phyloP scores from a whole-genome alignment of 2,113 vertebrate genomes.

The Phalacrocorax aristotelis region DNA sequence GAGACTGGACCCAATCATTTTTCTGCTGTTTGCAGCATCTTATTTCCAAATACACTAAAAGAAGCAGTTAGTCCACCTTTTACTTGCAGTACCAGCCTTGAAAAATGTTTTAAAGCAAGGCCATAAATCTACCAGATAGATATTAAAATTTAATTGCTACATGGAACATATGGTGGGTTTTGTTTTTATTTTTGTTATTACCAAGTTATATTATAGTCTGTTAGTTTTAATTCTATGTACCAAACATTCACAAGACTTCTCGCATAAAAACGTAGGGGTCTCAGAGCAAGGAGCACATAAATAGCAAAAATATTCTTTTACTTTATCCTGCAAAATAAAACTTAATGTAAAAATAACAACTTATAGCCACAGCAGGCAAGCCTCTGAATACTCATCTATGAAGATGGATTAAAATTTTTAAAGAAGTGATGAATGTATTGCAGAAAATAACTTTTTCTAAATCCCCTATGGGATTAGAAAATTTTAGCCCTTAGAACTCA shows the following conservation, averaged over 20 bases:
- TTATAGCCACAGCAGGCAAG: background rate
- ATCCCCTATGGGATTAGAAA: background rate
- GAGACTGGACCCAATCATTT: accelerated
- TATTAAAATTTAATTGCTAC: background rate
- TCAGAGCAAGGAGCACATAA: background rate
- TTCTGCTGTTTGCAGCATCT: background rate
- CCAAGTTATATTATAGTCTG: background rate
- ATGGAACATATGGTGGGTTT: background rate
- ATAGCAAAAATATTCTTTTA: background rate
- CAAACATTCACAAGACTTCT: background rate
- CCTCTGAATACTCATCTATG: background rate
- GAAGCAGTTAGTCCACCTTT: background rate
- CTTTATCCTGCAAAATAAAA: background rate
- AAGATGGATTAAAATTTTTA: background rate
- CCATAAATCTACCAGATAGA: background rate
- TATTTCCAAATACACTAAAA: background rate
- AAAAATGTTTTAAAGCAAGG: background rate
- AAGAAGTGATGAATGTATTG: background rate
- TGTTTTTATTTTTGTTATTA: background rate
- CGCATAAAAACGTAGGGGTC: background rate
- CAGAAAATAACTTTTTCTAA: background rate
- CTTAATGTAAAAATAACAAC: background rate
- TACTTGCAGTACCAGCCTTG: background rate
- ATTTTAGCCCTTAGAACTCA: background rate
- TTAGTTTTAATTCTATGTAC: background rate